Percentiles rank a stretch among this genome's conserved stretches.
Conservation (phyloP, 1,140 invertebrate species). For the Drosophila melanica region DNA sequence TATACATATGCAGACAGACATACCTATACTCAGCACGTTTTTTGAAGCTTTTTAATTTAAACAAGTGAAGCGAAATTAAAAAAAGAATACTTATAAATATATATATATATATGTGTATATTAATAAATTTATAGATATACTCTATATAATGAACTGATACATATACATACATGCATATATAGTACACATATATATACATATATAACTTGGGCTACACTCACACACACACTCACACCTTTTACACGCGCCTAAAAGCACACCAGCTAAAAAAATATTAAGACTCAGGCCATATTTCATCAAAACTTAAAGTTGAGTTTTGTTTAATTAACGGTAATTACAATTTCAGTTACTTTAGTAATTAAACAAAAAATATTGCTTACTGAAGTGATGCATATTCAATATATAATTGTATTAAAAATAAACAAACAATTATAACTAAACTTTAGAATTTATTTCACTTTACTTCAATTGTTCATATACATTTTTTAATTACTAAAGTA, state of each 20-base stretch:
- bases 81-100: slow-evolving; percentile 28
- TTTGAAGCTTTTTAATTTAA: slow-evolving; percentile 44
- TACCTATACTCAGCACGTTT: slow-evolving; percentile 56
- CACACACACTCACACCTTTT: slow-evolving; percentile 5
- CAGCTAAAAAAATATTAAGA: slow-evolving; percentile 4
- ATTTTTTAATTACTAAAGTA: slow-evolving; percentile 19
- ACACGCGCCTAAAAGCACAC: slow-evolving; percentile 22
- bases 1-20: slow-evolving; percentile 15
- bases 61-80: slow-evolving; percentile 16
- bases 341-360: slow-evolving; percentile 29
- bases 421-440: slow-evolving; percentile 13
- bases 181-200: slow-evolving; percentile 29
- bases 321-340: slow-evolving; percentile 13
- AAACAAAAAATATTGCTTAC: slow-evolving; percentile 20
- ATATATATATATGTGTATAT: background rate
- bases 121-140: slow-evolving; percentile 61
- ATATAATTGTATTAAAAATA: slow-evolving; percentile 12
- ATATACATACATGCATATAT: slow-evolving; percentile 63
- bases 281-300: slow-evolving; percentile 37
- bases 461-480: slow-evolving; percentile 17
- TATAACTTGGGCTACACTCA: slow-evolving; percentile 14
- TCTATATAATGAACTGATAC: slow-evolving; percentile 77
- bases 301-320: slow-evolving; percentile 9
- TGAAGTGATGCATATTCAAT: slow-evolving; percentile 14
- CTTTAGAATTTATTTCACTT: slow-evolving; percentile 4